Evolutionary conservation across 2,888 invertebrate species (phyloP).

Genomic region (Phragmatobia fuliginosa): DNA sequence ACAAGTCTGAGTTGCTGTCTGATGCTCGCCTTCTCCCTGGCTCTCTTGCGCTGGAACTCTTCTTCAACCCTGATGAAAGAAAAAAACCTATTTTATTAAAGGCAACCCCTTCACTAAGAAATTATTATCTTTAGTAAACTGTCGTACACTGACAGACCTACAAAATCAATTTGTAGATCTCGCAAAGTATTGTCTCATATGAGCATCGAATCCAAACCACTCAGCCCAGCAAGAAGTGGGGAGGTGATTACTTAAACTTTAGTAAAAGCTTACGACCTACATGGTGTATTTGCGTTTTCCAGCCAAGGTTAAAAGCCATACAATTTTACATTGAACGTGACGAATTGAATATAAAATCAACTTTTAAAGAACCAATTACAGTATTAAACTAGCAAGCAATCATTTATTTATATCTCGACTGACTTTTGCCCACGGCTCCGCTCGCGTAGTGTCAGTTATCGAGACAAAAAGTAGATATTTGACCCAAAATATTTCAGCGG

Average conservation of each 20-base stretch:
- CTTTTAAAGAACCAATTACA: background rate
- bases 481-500: too few relatives aligned
- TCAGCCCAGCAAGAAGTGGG: too few relatives aligned
- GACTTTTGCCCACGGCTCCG: too few relatives aligned
- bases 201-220: too few relatives aligned
- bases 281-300: background rate
- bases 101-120: too few relatives aligned
- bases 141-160: too few relatives aligned
- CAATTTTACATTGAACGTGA: background rate
- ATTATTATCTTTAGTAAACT: too few relatives aligned
- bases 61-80: conserved; percentile 89
- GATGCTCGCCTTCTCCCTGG: conserved; percentile 91
- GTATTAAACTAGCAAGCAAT: background rate
- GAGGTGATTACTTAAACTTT: background rate
- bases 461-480: too few relatives aligned
- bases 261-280: background rate
- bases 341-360: background rate
- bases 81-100: background rate
- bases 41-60: conserved; percentile 94
- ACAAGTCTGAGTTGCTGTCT: conserved; percentile 91
- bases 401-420: background rate
- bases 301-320: background rate
- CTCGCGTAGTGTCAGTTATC: too few relatives aligned
- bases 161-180: too few relatives aligned
- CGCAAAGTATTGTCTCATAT: too few relatives aligned